A percentile compares a stretch with the other conserved stretches of the same genome.
Evolutionary conservation across 92 coral and sea anemone species (phyloP).

Genomic region (Porites rus): DNA sequence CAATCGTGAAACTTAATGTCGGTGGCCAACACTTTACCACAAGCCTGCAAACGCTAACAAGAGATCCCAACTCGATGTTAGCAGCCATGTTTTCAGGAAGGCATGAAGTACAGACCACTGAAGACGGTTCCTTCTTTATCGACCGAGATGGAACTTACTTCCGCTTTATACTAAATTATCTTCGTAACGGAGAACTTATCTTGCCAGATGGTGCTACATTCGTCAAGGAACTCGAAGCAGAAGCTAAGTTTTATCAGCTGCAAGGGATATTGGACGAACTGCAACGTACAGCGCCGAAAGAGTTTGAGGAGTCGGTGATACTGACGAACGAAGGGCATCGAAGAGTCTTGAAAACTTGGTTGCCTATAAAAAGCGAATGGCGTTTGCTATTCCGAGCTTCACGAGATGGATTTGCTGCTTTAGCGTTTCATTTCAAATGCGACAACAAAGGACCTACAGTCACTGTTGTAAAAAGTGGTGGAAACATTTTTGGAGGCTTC

Average conservation of each 20-base stretch:
- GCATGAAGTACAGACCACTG: not conserved
- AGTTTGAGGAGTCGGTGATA: not conserved
- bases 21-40: constrained; percentile 3
- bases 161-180: too few species aligned
- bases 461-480: constrained; percentile 48
- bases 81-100: constrained; percentile 33
- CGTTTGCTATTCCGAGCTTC: constrained; percentile 43
- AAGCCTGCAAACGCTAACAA: constrained; percentile 25
- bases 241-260: constrained; percentile 77
- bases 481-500: constrained; percentile 60
- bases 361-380: not conserved
- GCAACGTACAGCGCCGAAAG: not conserved
- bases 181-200: too few species aligned
- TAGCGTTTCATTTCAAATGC: constrained; percentile 38
- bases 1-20: constrained; percentile 1
- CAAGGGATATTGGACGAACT: constrained; percentile 31
- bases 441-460: constrained; percentile 55
- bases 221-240: constrained; percentile 13
- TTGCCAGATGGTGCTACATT: too few species aligned
- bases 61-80: constrained; percentile 71
- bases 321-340: constrained; percentile 25
- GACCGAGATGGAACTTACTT: too few species aligned
- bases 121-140: not conserved
- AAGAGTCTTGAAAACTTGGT: not conserved
- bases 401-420: constrained; percentile 44